Conservation (phyloP, 2,797 vertebrate species). For the Esox masquinongy region DNA sequence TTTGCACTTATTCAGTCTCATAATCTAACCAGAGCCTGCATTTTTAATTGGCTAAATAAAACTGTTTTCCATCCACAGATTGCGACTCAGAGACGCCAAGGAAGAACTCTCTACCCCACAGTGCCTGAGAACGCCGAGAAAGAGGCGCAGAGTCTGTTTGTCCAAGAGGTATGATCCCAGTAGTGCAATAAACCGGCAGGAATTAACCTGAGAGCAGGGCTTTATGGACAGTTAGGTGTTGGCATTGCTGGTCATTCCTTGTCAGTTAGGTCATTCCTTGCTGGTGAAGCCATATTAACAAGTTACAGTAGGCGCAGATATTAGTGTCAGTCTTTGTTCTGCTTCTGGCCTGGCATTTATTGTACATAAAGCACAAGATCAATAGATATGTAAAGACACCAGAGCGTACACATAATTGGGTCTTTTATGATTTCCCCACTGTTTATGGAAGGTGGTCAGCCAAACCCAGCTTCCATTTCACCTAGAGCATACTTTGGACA, state of each 20-base stretch:
- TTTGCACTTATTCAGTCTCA: background rate
- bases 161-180: slow-evolving; percentile 85
- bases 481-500: slow-evolving; percentile 6
- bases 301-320: slow-evolving; percentile 13
- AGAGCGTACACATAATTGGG: background rate
- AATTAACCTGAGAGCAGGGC: background rate
- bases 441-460: slow-evolving; percentile 31
- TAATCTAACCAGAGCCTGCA: background rate
- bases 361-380: slow-evolving; percentile 22
- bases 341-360: slow-evolving; percentile 29
- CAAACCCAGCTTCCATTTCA: slow-evolving; percentile 27
- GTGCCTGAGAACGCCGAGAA: slow-evolving; percentile 89
- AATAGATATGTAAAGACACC: slow-evolving; percentile 8
- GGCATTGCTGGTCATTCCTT: no score
- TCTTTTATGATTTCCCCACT: slow-evolving; percentile 24
- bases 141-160: slow-evolving; percentile 92
- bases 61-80: slow-evolving; percentile 73
- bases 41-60: slow-evolving; percentile 9
- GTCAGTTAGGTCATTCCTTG: background rate
- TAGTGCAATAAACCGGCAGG: background rate
- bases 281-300: background rate
- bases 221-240: slow-evolving; percentile 4
- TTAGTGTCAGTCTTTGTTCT: slow-evolving; percentile 36
- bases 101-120: slow-evolving; percentile 83
- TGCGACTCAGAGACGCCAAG: slow-evolving; percentile 83